Percentiles rank a stretch among this genome's conserved stretches.
These are phyloP conservation scores for Leptopilina drosophilae DNA, from an alignment of 2,888 invertebrate genomes.

Conservation along the genomic window DNA sequence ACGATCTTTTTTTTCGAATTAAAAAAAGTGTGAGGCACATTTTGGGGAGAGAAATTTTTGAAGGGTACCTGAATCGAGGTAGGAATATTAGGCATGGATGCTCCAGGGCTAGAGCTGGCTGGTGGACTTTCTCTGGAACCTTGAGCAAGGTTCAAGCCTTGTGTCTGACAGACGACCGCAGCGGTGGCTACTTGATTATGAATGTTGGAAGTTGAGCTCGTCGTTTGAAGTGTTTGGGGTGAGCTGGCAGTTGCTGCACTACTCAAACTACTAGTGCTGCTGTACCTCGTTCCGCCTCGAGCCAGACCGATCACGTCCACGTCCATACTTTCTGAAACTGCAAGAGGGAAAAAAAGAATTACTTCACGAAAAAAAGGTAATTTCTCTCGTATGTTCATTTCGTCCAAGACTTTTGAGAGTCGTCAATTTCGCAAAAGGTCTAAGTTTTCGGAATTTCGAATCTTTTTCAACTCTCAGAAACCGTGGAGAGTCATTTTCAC, in stretches of 20 bases:
- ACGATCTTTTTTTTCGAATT: not conserved
- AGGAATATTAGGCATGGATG: slow-evolving; percentile 72
- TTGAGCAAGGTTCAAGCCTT: slow-evolving; percentile 73
- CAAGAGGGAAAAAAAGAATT: not conserved
- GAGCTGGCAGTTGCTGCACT: slow-evolving; percentile 78
- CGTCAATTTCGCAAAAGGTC: no score
- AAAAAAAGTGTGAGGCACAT: not conserved
- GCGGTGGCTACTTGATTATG: slow-evolving; percentile 72
- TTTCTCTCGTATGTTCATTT: no score
- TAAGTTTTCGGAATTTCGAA: no score
- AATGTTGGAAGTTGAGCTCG: slow-evolving; percentile 63
- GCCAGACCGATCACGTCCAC: slow-evolving; percentile 70
- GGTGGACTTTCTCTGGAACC: slow-evolving; percentile 74
- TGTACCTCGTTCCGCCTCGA: slow-evolving; percentile 76
- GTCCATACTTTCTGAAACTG: slow-evolving; percentile 71
- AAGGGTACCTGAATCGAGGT: slow-evolving; percentile 72
- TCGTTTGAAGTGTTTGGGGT: slow-evolving; percentile 73
- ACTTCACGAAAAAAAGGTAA: no score
- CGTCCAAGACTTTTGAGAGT: no score
- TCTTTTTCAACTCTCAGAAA: no score
- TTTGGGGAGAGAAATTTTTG: not conserved
- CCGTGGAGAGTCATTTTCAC: no score
- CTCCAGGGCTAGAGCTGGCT: slow-evolving; percentile 71
- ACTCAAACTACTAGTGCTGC: slow-evolving; percentile 78
- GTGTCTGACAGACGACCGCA: slow-evolving; percentile 74